Evolutionary conservation across 2,797 vertebrate genomes (phyloP), one percentile per base, ranked within the genome.

Genomic region (Aplochiton taeniatus): DNA sequence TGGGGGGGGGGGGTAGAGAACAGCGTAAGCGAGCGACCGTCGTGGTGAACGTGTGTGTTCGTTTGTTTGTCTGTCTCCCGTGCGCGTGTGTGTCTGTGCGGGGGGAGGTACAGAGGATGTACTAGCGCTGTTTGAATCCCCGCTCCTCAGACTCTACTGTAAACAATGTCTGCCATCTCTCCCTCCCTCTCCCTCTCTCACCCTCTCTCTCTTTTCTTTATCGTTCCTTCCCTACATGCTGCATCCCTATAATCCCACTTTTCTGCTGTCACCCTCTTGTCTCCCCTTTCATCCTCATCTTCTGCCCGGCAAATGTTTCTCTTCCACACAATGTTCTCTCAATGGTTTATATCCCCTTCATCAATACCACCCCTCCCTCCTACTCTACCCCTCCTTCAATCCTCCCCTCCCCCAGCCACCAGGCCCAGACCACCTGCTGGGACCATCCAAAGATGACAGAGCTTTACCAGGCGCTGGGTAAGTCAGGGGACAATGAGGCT

Each of bases 401-500:
- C 1, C 51, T 58, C 53, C 20, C 47, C 53, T 9, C 42, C 79
- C 79, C 41, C 81, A 99, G 97, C 87, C 97, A 99, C 80, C 97
- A 99, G 87, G 95, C 96, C 75, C 97, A 99, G 89, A 99, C 96
- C 0, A 99, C 97, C 0, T 98, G 97, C 92, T 99, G 97, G 97
- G 97, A 99, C 87, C 97, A 99, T 90, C 97, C 97, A 82, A 99
- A 99, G 93, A 98, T 99, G 96, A 98, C 95, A 1, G 97, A 98
- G 75, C 78, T 99, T 67, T 99, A 98, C 87, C 97, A 98, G 83
- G 94, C 96, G 0, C 83, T 99, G 77, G 96, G 97, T 98, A 88
- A 95, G 94, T 81, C 53, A 64, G 67, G 67, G 51, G 9, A 16
- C 18, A 10, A 53, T 17, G n/a, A 16, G 9, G 1, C 9, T 6